Conservation (phyloP, 2,888 invertebrate genomes). For the Lysandra bellargus region DNA sequence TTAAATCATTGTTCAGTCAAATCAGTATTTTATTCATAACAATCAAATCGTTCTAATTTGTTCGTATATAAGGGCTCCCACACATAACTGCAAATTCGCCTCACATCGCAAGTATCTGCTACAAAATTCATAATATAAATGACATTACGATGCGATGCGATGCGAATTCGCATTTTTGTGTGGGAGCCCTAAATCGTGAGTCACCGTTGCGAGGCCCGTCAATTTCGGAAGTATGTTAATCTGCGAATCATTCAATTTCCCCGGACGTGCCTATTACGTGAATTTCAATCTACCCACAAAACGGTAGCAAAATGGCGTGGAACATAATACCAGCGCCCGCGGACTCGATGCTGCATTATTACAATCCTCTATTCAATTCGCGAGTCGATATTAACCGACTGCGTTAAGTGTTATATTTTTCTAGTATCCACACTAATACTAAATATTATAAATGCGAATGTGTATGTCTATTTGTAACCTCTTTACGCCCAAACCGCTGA, state of each 20-base stretch:
- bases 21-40: no score
- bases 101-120: no score
- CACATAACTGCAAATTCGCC: no score
- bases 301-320: neutral
- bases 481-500: no score
- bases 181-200: neutral
- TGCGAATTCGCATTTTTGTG: no score
- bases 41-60: neutral
- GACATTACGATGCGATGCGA: no score
- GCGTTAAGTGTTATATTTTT: neutral
- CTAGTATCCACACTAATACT: no score
- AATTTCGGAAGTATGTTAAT: neutral
- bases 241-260: neutral
- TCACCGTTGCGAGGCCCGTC: neutral
- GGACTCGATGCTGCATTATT: neutral
- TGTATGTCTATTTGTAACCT: neutral
- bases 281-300: neutral
- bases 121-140: no score
- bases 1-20: no score
- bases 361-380: neutral
- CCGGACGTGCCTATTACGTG: neutral
- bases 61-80: neutral
- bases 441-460: neutral
- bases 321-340: conserved; percentile 5
- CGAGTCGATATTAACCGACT: neutral